These are phyloP conservation scores for Hypomesus transpacificus DNA, from an alignment of 2,113 vertebrate genomes.

Conservation along the genomic window DNA sequence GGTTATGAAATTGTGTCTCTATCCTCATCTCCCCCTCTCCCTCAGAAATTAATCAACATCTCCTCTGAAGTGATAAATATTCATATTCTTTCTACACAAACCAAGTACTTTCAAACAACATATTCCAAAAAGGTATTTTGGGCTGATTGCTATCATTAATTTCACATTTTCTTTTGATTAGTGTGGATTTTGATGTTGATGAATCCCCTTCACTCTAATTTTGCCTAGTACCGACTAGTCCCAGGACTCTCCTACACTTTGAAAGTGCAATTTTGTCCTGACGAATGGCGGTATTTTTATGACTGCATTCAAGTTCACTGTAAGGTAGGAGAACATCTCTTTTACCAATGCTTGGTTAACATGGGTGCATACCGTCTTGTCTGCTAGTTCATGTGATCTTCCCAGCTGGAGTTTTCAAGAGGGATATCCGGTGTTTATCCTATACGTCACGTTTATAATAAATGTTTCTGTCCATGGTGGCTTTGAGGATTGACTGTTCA, in stretches of 20 bases:
- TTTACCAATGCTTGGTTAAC: not conserved
- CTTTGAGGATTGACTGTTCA: not conserved
- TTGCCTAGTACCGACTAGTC: slow-evolving; percentile 76
- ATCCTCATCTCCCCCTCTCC: slow-evolving; percentile 31
- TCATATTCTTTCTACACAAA: slow-evolving; percentile 87
- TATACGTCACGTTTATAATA: not conserved
- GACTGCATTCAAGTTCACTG: slow-evolving; percentile 89
- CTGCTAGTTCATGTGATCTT: not conserved
- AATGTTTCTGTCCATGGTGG: not conserved
- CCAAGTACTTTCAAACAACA: slow-evolving; percentile 83
- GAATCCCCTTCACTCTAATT: not conserved
- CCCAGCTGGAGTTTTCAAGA: not conserved
- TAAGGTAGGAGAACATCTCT: slow-evolving; percentile 68
- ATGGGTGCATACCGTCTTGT: not conserved
- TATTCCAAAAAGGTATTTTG: slow-evolving; percentile 83
- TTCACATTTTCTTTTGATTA: slow-evolving; percentile 6
- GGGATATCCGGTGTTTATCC: not conserved
- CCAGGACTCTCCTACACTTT: slow-evolving; percentile 82
- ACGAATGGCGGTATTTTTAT: slow-evolving; percentile 91
- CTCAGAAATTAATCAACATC: slow-evolving; percentile 87
- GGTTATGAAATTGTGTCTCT: slow-evolving; percentile 22
- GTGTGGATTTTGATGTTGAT: slow-evolving; percentile 7
- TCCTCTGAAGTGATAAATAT: slow-evolving; percentile 74
- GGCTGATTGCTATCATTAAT: slow-evolving; percentile 21
- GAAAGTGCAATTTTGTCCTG: slow-evolving; percentile 80